Evolutionary conservation across 2,888 invertebrate species (phyloP).

Genomic region (Chloroclysta siterata): DNA sequence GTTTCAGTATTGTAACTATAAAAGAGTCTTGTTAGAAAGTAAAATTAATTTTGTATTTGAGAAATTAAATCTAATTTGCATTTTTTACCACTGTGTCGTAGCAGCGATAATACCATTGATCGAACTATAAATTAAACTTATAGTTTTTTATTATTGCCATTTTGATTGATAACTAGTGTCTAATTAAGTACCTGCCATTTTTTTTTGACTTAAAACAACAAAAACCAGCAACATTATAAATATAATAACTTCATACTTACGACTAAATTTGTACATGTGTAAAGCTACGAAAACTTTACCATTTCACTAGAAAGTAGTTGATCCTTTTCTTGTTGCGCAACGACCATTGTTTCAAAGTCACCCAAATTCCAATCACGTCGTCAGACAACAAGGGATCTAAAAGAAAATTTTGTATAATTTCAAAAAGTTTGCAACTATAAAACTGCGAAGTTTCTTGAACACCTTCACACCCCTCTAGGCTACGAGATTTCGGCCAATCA

Average conservation of each 20-base stretch:
- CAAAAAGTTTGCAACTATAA: slow-evolving; percentile 73
- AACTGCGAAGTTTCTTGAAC: slow-evolving; percentile 69
- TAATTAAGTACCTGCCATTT: too few relatives aligned
- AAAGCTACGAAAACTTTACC: background rate
- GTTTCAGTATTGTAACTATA: background rate
- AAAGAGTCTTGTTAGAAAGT: background rate
- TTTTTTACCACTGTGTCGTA: too few relatives aligned
- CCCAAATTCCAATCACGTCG: slow-evolving; percentile 55
- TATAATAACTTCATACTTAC: too few relatives aligned
- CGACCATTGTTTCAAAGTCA: slow-evolving; percentile 20
- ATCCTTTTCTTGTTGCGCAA: slow-evolving; percentile 4
- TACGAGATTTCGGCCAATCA: slow-evolving; percentile 67
- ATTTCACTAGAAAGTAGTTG: background rate
- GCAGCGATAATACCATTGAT: too few relatives aligned
- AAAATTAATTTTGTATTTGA: background rate
- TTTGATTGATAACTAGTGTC: too few relatives aligned
- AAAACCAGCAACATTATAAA: too few relatives aligned
- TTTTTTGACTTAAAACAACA: too few relatives aligned
- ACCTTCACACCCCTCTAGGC: slow-evolving; percentile 71
- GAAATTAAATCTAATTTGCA: background rate
- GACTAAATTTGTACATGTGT: background rate
- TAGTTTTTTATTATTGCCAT: too few relatives aligned
- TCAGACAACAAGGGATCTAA: slow-evolving; percentile 50
- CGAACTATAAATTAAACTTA: too few relatives aligned
- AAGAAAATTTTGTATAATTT: slow-evolving; percentile 59